phyloP scores from a whole-genome alignment of 2,888 invertebrate species.

The Pollenia angustigena region DNA sequence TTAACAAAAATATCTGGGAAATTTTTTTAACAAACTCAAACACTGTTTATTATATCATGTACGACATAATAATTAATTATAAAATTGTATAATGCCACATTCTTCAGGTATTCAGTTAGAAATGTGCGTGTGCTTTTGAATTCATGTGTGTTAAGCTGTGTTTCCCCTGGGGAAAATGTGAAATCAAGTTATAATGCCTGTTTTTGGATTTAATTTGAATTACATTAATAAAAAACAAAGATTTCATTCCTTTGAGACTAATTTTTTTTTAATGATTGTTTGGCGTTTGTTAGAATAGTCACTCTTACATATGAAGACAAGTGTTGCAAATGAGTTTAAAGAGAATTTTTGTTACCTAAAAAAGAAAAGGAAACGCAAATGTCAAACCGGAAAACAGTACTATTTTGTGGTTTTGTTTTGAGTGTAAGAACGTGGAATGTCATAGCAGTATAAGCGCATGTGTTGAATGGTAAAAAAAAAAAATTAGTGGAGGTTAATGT shows the following conservation, averaged over 20 bases:
- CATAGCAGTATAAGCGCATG: neutral
- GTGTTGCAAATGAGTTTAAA: neutral
- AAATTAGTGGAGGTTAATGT: conserved; percentile 60
- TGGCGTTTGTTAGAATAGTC: neutral
- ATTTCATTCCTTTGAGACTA: neutral
- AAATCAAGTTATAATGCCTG: conserved; percentile 30
- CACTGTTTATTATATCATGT: too few relatives aligned
- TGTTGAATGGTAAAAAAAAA: neutral
- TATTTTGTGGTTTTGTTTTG: conserved; percentile 17
- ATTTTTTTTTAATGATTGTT: conserved; percentile 2
- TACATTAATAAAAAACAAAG: neutral
- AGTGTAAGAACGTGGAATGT: neutral
- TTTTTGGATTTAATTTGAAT: conserved; percentile 11
- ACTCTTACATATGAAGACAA: neutral
- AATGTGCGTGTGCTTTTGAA: neutral
- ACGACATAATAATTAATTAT: too few relatives aligned
- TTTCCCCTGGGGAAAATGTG: neutral
- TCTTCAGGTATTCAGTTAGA: neutral
- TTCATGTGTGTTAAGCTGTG: neutral
- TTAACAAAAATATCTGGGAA: too few relatives aligned
- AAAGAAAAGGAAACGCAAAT: neutral
- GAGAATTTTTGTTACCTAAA: neutral
- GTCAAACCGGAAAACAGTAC: conserved; percentile 42
- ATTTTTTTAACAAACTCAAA: too few relatives aligned
- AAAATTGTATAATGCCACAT: neutral